phyloP scores from a whole-genome alignment of 2,797 vertebrate genomes.

The Buceros bicornis region DNA sequence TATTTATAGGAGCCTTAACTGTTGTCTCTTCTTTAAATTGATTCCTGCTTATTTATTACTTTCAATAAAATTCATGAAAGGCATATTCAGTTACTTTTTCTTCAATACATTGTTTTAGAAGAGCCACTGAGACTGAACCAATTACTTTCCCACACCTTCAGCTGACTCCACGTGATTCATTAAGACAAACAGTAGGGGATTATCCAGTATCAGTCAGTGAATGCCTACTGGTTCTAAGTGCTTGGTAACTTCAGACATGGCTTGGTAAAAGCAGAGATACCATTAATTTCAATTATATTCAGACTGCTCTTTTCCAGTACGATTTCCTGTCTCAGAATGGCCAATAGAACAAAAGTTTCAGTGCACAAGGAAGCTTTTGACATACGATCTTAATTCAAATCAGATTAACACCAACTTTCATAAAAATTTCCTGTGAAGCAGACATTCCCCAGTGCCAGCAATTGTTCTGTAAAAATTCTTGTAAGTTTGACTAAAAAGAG shows the following conservation, averaged over 20 bases:
- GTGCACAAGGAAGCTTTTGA: neutral
- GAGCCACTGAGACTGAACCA: neutral
- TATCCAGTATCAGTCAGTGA: neutral
- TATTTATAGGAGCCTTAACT: neutral
- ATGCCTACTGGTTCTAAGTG: neutral
- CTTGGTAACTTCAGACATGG: neutral
- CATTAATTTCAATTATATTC: neutral
- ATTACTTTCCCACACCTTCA: neutral
- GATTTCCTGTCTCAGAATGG: neutral
- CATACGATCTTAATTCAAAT: neutral
- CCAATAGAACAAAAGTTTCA: neutral
- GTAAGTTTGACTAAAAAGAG: constrained; percentile 13
- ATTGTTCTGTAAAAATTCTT: neutral
- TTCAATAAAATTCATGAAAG: neutral
- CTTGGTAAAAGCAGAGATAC: neutral
- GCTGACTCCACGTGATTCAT: neutral
- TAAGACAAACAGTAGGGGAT: neutral
- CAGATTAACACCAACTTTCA: neutral
- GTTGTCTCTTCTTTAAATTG: neutral
- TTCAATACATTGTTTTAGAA: neutral
- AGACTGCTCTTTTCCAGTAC: neutral
- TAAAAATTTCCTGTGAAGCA: neutral
- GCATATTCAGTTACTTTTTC: neutral
- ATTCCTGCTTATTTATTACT: neutral
- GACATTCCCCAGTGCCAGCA: neutral